Evolutionary conservation across 1,140 invertebrate genomes (phyloP), one percentile per base, ranked within the genome.

Genomic region (Glossosoma conforme): DNA sequence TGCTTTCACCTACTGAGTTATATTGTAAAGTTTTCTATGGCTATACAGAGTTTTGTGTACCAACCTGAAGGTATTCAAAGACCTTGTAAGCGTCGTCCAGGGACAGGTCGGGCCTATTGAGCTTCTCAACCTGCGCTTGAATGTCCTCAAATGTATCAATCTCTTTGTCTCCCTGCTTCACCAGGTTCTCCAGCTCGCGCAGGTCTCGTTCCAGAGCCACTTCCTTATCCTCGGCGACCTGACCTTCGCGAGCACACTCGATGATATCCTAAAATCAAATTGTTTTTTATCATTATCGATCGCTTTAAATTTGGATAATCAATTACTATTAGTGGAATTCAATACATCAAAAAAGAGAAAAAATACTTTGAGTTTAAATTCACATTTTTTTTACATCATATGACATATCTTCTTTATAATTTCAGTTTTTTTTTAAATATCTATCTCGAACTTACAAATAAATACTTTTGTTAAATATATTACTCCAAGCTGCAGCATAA

Each of bases 191-290:
- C 42, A 93, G 71, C 49, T 80, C 81, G 24, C 82, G 80, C 25
- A 87, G 74, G 63, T 98, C 93, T 52, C 88, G 80, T 58, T 88
- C 82, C 9, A 98, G 68, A 2, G 83, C 82, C 0, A 90, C 76
- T 5, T 89, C 79, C 53, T 85, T 75, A 64, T 97, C 92, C 56
- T 82, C 80, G 9, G 87, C 79, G 62, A 86, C 78, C 11, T 84
- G 78, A 19, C 87, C 77, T 61, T 86, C 83, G 40, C 86, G 80
- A 55, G 96, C 90, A 63, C 92, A 93, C 58, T 84, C 78, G 22
- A 97, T 87, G 40, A 98, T 98, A 61, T 96, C 86, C 76, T 84
- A 60, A 38, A 62, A 65, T 60, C 53, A 46, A 41, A n/a, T 52
- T 54, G 38, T 24, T 37, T 19, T 49, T 19, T 38, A 15, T 43